Evolutionary conservation across 2,113 vertebrate species (phyloP), one percentile per base, ranked within the genome.

Genomic region (Bubalus kerabau): DNA sequence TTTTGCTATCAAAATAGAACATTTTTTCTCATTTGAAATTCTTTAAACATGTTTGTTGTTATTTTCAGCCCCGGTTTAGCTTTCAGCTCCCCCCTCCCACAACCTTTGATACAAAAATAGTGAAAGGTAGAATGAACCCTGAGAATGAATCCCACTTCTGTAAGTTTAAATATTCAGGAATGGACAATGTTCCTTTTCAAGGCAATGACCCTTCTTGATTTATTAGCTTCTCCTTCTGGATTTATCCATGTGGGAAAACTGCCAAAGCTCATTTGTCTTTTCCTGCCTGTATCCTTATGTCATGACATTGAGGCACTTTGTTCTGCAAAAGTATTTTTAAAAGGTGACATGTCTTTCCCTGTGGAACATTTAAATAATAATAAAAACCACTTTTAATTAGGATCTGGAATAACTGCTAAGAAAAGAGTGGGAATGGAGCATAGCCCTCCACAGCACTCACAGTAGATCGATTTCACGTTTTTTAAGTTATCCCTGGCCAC

Each of bases 331-430:
- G 87, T 92, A 92, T 96, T 97, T 97, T 97, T 98, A 82, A 96
- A 98, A 96, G 96, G 97, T 95, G 95, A 88, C 84, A 95, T 92
- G 94, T 28, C 32, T 90, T 90, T 95, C 92, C 96, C 95, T 88
- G 59, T 64, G 92, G 84, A 92, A 40, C 50, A 86, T 96, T 98
- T 97, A 96, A 98, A 96, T 92, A 96, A 94, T 81, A 94, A 85
- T 91, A 89, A 98, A 91, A 95, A 87, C 28, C 52, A 92, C 43
- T 94, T 98, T 89, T 95, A 95, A 95, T 97, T 95, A 97, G 87
- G 43, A 92, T 95, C 87, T 95, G 87, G 71, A 80, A 92, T 71
- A 84, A 87, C 60, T 81, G n/a, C 82, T 93, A 57, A 92, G 93
- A 94, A 92, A 87, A 91, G n/a, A 87, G 64, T 52, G 13, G 50